Percentiles rank a stretch among this genome's conserved stretches.
phyloP scores from a whole-genome alignment of 1,140 invertebrate genomes.

The Lordiphosa stackelbergi region DNA sequence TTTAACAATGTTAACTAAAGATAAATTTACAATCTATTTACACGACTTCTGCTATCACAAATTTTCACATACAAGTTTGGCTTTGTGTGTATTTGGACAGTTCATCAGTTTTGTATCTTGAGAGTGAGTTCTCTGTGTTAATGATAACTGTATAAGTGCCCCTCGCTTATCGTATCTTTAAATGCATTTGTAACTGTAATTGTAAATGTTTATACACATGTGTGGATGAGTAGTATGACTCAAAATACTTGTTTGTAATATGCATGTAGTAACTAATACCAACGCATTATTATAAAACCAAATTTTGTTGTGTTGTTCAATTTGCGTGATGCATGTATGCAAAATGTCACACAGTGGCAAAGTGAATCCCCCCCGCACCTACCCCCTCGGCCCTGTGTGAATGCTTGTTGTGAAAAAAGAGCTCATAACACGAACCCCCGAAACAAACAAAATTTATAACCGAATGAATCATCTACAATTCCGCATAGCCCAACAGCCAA shows the following conservation, averaged over 20 bases:
- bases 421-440: conserved; percentile 44
- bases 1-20: no score
- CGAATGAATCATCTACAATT: conserved; percentile 62
- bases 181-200: conserved; percentile 16
- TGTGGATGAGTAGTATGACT: conserved; percentile 35
- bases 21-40: no score
- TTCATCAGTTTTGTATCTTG: no score
- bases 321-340: conserved; percentile 34
- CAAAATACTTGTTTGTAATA: conserved; percentile 31
- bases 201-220: conserved; percentile 18
- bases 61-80: no score
- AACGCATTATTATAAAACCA: conserved; percentile 43
- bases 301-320: conserved; percentile 31
- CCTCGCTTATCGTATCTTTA: conserved; percentile 18
- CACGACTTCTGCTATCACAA: no score
- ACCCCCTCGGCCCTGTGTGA: conserved; percentile 10
- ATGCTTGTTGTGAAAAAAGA: conserved; percentile 49
- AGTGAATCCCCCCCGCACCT: not conserved
- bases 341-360: conserved; percentile 23
- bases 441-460: conserved; percentile 14
- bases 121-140: not conserved
- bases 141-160: conserved; percentile 25
- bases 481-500: conserved; percentile 50
- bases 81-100: no score
- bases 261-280: conserved; percentile 23